phyloP scores from a whole-genome alignment of 2,888 invertebrate genomes.

The Byasa hedistus region DNA sequence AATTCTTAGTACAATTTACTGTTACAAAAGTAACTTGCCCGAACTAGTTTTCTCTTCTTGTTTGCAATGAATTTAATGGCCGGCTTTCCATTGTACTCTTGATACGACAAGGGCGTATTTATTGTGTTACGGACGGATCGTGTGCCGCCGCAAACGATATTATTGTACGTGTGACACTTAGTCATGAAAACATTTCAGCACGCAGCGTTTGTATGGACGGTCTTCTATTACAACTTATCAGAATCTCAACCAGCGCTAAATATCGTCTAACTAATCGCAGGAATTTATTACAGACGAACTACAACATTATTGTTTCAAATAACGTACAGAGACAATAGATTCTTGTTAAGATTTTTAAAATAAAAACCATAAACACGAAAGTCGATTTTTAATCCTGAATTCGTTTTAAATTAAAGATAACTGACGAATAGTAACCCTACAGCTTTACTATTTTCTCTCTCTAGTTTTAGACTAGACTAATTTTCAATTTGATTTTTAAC shows the following conservation, averaged over 20 bases:
- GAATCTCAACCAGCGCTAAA: neutral
- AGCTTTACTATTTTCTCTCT: too few species aligned
- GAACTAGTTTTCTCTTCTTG: conserved; percentile 16
- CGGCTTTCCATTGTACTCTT: conserved; percentile 44
- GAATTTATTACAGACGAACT: too few species aligned
- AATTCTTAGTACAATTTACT: neutral
- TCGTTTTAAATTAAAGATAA: too few species aligned
- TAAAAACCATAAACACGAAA: too few species aligned
- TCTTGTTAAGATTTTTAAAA: too few species aligned
- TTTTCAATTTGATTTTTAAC: too few species aligned
- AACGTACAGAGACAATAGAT: too few species aligned
- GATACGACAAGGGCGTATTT: conserved; percentile 58
- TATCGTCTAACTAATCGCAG: too few species aligned
- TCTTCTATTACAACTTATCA: neutral
- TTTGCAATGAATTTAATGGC: conserved; percentile 17
- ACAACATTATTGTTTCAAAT: too few species aligned
- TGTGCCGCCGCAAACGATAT: conserved; percentile 30
- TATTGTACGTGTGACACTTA: neutral
- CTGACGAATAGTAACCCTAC: too few species aligned
- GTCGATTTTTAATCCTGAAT: too few species aligned
- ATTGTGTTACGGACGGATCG: conserved; percentile 55
- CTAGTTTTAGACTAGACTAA: too few species aligned
- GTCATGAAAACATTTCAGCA: conserved; percentile 17
- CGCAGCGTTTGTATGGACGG: neutral
- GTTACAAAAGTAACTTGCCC: neutral